Base-by-base conservation (phyloP, 2,888 invertebrate genomes). In the Macrostomum cliftonense region DNA sequence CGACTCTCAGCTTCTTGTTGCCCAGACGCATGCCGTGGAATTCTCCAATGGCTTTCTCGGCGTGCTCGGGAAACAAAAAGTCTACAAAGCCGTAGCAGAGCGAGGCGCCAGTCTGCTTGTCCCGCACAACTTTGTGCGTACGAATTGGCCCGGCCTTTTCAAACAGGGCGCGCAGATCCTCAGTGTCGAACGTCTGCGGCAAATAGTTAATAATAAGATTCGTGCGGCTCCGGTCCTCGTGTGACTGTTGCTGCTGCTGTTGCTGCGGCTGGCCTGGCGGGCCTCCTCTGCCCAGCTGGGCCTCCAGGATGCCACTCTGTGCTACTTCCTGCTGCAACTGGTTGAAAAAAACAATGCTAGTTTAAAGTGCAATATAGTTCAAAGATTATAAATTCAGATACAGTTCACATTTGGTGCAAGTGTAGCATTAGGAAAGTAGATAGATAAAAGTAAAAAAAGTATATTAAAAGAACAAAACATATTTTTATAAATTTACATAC, bases 61-160 rank as follows among this genome's bases (percentile, higher is more conserved):
- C 46, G 37, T 46, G 13, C n/a, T 17, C 17, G 2, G 46, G 45
- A 12, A 43, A n/a, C n/a, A 46, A n/a, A 16, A 17, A 46, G 19
- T 46, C 46, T 17, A 46, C 46, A 16, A 46, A 46, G 16, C 46
- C 46, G 21, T 46, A 46, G 45, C 46, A 46, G 17, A 46, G 17
- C 19, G 40, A 43, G n/a, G 43, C 28, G n/a, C 40, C 43, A 20
- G 46, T 43, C 17, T 43, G 17, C 20, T 44, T 42, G 45, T 46
- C 43, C 7, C 21, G 39, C 17, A 46, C 37, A 2, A 46, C 14
- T 21, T 46, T 46, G 46, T 43, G 44, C 2, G 20, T 20, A 5
- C 46, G 44, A 46, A 46, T 42, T 17, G 46, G 46, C 2, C 46
- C 46, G 20, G 45, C 44, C 16, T 16, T 20, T 20, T 46, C 46